Base-by-base conservation (phyloP, 2,888 invertebrate species). In the Eulithis prunata region DNA sequence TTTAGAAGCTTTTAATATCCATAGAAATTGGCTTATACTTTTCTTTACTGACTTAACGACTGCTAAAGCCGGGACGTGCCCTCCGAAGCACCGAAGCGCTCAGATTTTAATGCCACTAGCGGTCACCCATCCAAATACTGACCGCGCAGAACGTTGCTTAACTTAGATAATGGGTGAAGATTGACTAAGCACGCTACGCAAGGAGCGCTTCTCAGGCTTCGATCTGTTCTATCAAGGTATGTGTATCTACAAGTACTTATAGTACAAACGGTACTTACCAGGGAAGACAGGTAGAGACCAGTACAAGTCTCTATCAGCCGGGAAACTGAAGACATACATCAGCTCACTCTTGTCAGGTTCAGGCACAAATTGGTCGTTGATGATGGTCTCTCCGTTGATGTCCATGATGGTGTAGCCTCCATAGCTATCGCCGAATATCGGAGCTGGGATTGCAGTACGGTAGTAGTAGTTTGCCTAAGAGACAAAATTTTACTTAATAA, bases 201-300 rank as follows among this genome's bases (percentile, higher is more conserved):
- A 21, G 21, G 21, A 21, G 21, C 21, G 21, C 21, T 21, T 21
- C 21, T 21, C 4, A 32, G 32, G 32, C 12, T 47, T 13, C 21
- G 46, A 13, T 46, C 13, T 46, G 13, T 46, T 6, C 4, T 5
- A 32, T 12, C 28, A 32, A 52, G 32, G n/a, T 32, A 52, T 8
- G 7, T 8, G 47, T 47, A 13, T 7, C 2, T 32, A 32, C 32
- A 32, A 32, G 32, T 32, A 32, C 0, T 41, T 41, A 1, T 41
- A 41, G 0, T 11, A 41, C 8, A 21, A 21, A 10, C 1, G 3
- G 4, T 38, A 68, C 75, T 64, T 78, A 92, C 92, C 92, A 74
- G 91, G 87, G 77, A 91, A 88, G 10, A 83, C 81, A 2, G 93
- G 92, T 13, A 93, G 67, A 0, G 93, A 93, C 93, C 93, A 93